Conservation (phyloP, 2,888 invertebrate genomes). For the Himalopsyche anomala region DNA sequence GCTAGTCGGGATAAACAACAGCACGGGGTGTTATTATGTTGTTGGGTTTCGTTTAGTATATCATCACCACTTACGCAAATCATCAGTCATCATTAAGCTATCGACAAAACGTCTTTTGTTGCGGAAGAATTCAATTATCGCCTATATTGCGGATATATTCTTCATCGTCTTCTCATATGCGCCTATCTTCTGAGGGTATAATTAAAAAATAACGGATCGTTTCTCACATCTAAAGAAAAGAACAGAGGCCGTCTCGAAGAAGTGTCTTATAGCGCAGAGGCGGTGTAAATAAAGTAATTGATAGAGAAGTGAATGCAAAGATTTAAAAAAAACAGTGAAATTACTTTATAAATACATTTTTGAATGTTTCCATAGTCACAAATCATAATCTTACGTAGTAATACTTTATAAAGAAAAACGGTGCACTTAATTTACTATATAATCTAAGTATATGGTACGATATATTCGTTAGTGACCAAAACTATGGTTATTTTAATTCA, state of each 20-base stretch:
- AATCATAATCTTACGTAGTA: no score
- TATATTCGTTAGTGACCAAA: no score
- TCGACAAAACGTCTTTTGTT: constrained; percentile 10
- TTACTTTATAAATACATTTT: no score
- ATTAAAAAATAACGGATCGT: constrained; percentile 32
- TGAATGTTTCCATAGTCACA: no score
- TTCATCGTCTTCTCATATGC: background rate
- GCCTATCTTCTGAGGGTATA: constrained; percentile 28
- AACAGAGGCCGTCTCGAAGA: background rate
- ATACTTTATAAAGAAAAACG: no score
- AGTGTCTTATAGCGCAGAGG: background rate
- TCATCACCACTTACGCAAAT: background rate
- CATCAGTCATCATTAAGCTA: constrained; percentile 22
- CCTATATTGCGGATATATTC: background rate
- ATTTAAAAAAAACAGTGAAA: no score
- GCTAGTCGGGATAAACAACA: background rate
- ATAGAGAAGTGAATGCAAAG: background rate
- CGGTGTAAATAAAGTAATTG: background rate
- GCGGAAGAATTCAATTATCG: constrained; percentile 32
- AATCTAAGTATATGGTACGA: no score
- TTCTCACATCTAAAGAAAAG: constrained; percentile 19
- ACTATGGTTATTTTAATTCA: no score
- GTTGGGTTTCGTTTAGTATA: background rate
- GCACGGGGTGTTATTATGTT: background rate
- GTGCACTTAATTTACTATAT: no score